Conservation (phyloP, 2,797 vertebrate genomes). For the Pangasius sanitwongsei region DNA sequence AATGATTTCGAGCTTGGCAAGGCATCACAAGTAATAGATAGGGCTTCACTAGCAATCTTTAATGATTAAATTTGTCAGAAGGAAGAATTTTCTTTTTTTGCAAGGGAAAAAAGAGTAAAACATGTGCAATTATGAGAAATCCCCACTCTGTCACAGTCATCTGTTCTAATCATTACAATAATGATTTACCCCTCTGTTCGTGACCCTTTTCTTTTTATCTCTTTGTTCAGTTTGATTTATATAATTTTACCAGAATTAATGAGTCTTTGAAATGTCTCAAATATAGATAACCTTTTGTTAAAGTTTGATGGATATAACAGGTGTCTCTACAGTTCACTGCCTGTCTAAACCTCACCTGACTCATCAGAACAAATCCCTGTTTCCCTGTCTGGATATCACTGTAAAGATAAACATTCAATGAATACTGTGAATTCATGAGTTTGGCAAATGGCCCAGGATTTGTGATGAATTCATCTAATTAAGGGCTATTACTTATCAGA, state of each 20-base stretch:
- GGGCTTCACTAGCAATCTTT: conserved; percentile 25
- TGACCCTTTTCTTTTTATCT: conserved; percentile 8
- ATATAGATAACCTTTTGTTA: conserved; percentile 1
- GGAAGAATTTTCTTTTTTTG: conserved; percentile 29
- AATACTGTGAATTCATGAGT: conserved; percentile 4
- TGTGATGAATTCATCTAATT: conserved; percentile 39
- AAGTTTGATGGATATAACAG: background rate
- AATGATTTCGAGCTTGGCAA: conserved; percentile 42
- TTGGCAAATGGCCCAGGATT: conserved; percentile 12
- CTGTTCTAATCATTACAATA: conserved; percentile 47
- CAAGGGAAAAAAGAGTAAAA: conserved; percentile 29
- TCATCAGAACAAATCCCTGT: background rate
- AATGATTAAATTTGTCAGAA: conserved; percentile 41
- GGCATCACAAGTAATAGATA: conserved; percentile 39
- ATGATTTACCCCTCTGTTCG: conserved; percentile 28
- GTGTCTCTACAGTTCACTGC: background rate
- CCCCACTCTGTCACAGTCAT: conserved; percentile 20
- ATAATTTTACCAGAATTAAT: conserved; percentile 12
- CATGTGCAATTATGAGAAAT: conserved; percentile 35
- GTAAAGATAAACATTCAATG: conserved; percentile 16
- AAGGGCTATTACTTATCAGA: conserved; percentile 31
- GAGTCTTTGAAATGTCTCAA: background rate
- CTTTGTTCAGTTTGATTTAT: conserved; percentile 36
- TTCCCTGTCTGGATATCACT: background rate
- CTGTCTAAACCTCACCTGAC: background rate